A percentile compares a stretch with the other conserved stretches of the same genome.
These are phyloP conservation scores for Caloenas nicobarica DNA, from an alignment of 2,113 vertebrate genomes.

Conservation along the genomic window DNA sequence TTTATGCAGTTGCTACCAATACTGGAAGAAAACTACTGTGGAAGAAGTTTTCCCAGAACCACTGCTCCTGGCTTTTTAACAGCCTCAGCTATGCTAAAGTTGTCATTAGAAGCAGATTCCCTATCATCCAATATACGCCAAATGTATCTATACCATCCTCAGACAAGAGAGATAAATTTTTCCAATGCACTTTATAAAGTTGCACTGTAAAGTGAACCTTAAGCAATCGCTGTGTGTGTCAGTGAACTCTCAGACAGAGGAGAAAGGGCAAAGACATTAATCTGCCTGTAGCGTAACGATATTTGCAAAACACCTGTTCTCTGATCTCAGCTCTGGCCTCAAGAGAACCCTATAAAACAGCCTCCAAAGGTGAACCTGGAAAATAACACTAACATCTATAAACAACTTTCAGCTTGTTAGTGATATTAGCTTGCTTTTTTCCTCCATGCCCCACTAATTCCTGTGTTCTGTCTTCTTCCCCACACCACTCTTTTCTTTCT, in stretches of 20 bases:
- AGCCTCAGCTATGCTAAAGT: background rate
- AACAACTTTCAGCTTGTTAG: background rate
- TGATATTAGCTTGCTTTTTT: background rate
- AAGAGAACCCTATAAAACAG: background rate
- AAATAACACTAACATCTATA: background rate
- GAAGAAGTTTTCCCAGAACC: background rate
- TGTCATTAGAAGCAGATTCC: rapidly evolving
- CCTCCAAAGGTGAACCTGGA: background rate
- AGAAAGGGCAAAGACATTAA: background rate
- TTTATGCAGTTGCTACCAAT: background rate
- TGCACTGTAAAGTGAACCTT: background rate
- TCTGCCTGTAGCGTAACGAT: background rate
- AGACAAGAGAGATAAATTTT: background rate
- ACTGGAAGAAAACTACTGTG: background rate
- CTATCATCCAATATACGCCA: background rate
- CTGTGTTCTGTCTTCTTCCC: background rate
- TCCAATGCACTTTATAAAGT: background rate
- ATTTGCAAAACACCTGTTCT: background rate
- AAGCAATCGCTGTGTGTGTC: background rate
- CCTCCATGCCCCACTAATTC: background rate
- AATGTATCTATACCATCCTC: background rate
- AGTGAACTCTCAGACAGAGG: background rate
- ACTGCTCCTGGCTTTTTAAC: background rate
- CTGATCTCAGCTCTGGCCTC: background rate
- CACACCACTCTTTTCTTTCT: background rate